Evolutionary conservation across 2,888 invertebrate genomes (phyloP).

Genomic region (Hirtodrosophila duncani): DNA sequence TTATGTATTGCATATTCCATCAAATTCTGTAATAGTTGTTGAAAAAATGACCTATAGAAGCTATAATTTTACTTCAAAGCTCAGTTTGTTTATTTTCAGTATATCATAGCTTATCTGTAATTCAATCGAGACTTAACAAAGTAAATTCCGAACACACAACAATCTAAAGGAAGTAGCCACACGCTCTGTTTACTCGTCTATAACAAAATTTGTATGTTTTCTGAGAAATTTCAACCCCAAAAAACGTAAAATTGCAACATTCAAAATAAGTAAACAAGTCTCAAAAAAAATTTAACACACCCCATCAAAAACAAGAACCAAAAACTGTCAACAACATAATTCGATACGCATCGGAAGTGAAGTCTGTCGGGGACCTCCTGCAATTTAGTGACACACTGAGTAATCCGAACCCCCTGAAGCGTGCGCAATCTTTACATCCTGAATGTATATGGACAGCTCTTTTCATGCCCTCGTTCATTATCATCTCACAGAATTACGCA

Average conservation of each 20-base stretch:
- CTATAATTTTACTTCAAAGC: no score
- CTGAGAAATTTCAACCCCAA: constrained; percentile 35
- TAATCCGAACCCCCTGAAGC: constrained; percentile 32
- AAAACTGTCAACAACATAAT: constrained; percentile 37
- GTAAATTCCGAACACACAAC: no score
- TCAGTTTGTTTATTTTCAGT: no score
- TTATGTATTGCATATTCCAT: no score
- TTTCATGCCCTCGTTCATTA: constrained; percentile 38
- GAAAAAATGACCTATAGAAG: no score
- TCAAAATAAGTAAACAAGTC: neutral
- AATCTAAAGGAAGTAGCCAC: no score
- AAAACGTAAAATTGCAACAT: constrained; percentile 8
- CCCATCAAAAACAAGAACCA: constrained; percentile 2
- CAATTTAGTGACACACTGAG: constrained; percentile 33
- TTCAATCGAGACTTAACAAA: no score
- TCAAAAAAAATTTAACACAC: constrained; percentile 9
- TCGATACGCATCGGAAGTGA: constrained; percentile 59
- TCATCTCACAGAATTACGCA: constrained; percentile 57
- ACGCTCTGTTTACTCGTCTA: no score
- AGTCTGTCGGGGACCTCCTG: constrained; percentile 39
- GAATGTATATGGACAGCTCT: constrained; percentile 15
- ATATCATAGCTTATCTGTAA: no score
- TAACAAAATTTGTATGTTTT: no score
- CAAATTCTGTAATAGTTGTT: no score
- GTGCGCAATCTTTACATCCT: constrained; percentile 61